These are phyloP conservation scores for Ceratothoa steindachneri DNA, from an alignment of 2,888 invertebrate species.

Conservation along the genomic window DNA sequence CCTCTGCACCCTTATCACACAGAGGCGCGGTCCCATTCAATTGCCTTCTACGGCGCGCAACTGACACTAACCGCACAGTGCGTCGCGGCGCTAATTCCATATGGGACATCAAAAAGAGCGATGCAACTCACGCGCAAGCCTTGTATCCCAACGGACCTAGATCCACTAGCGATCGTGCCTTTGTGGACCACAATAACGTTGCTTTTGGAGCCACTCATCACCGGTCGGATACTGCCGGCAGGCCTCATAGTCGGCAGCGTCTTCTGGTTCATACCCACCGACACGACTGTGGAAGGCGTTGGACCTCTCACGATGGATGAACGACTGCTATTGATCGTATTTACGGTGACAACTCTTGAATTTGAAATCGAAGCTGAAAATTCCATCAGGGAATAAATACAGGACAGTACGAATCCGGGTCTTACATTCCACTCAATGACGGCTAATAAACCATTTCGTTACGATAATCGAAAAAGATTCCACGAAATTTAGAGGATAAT, in stretches of 20 bases:
- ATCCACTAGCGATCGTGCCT: slow-evolving; percentile 11
- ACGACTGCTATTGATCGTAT: slow-evolving; percentile 25
- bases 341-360: slow-evolving; percentile 36
- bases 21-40: too few species aligned
- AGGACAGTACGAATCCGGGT: too few species aligned
- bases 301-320: neutral
- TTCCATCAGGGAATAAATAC: too few species aligned
- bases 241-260: neutral
- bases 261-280: slow-evolving; percentile 15
- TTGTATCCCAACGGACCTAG: neutral
- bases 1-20: too few species aligned
- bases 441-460: too few species aligned
- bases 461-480: too few species aligned
- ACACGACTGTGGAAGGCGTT: slow-evolving; percentile 30
- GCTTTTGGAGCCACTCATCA: slow-evolving; percentile 18
- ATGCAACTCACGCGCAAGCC: neutral
- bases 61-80: too few species aligned
- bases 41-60: too few species aligned
- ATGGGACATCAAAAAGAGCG: too few species aligned
- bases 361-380: slow-evolving; percentile 1
- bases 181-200: slow-evolving; percentile 47
- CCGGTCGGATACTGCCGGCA: neutral
- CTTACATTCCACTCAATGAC: too few species aligned
- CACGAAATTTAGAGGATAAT: too few species aligned
- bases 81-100: too few species aligned